A percentile compares a stretch with the other conserved stretches of the same genome.
These are phyloP conservation scores for Spodoptera frugiperda DNA, from an alignment of 1,140 invertebrate species.

Conservation along the genomic window DNA sequence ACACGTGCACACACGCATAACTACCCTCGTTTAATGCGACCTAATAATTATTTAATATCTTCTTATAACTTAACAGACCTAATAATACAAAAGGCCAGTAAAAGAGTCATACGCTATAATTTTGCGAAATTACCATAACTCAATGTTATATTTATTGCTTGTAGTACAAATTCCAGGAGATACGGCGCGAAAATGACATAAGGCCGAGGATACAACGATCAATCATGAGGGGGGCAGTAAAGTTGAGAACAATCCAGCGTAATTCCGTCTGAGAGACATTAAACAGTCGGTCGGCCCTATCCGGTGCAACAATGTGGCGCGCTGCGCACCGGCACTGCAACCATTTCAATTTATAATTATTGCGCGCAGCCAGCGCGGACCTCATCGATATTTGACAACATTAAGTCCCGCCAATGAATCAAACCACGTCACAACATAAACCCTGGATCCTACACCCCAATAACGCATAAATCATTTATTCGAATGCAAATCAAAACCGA, in stretches of 20 bases:
- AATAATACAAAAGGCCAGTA: constrained; percentile 37
- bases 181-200: constrained; percentile 82
- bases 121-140: constrained; percentile 75
- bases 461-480: constrained; percentile 80
- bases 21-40: constrained; percentile 10
- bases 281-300: constrained; percentile 80
- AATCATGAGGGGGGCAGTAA: constrained; percentile 82
- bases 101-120: constrained; percentile 55
- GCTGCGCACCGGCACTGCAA: constrained; percentile 48
- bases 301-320: constrained; percentile 82
- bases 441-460: constrained; percentile 58
- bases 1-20: constrained; percentile 7
- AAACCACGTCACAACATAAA: constrained; percentile 43
- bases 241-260: constrained; percentile 85
- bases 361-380: neutral
- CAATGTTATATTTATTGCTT: constrained; percentile 80
- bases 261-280: constrained; percentile 85
- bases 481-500: constrained; percentile 73
- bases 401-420: constrained; percentile 31
- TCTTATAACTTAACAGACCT: constrained; percentile 1
- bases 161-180: constrained; percentile 80
- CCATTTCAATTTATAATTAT: constrained; percentile 25
- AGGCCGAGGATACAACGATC: constrained; percentile 84
- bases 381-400: constrained; percentile 22
- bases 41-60: constrained; percentile 29